phyloP scores from a whole-genome alignment of 1,140 invertebrate species.

The Trachymyrmex septentrionalis region DNA sequence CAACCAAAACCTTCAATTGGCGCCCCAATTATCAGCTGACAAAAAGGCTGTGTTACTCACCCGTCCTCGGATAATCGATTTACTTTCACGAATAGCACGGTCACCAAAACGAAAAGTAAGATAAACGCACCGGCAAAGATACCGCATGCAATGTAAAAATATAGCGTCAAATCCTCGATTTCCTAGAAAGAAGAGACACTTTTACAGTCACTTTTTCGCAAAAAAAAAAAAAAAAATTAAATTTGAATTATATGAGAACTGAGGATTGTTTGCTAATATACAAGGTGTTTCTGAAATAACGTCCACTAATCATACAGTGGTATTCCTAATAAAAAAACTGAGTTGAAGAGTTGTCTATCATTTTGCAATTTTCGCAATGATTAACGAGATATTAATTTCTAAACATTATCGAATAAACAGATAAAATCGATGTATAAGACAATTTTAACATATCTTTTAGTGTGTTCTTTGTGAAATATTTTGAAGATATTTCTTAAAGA shows the following conservation, averaged over 20 bases:
- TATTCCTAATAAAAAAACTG: too few species aligned
- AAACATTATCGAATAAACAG: too few species aligned
- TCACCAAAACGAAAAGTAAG: conserved; percentile 77
- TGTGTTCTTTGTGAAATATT: too few species aligned
- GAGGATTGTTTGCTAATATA: not conserved
- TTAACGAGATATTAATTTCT: too few species aligned
- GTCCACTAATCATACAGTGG: too few species aligned
- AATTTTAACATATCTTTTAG: too few species aligned
- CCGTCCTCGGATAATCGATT: conserved; percentile 72
- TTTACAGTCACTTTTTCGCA: not conserved
- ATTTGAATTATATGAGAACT: conserved; percentile 4
- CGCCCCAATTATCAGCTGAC: not conserved
- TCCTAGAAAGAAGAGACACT: conserved; percentile 73
- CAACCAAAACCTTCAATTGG: not conserved
- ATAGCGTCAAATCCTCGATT: conserved; percentile 63
- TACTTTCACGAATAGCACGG: conserved; percentile 78
- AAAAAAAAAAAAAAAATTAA: not conserved
- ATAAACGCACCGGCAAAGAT: conserved; percentile 69
- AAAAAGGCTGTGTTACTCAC: conserved; percentile 77
- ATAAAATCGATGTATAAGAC: too few species aligned
- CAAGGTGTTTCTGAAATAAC: too few species aligned
- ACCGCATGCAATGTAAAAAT: conserved; percentile 81
- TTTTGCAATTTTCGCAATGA: too few species aligned
- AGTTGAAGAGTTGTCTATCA: too few species aligned
- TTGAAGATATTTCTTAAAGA: too few species aligned